These are phyloP conservation scores for Chaetorhynchus papuensis DNA, from an alignment of 2,113 vertebrate genomes.

Conservation along the genomic window DNA sequence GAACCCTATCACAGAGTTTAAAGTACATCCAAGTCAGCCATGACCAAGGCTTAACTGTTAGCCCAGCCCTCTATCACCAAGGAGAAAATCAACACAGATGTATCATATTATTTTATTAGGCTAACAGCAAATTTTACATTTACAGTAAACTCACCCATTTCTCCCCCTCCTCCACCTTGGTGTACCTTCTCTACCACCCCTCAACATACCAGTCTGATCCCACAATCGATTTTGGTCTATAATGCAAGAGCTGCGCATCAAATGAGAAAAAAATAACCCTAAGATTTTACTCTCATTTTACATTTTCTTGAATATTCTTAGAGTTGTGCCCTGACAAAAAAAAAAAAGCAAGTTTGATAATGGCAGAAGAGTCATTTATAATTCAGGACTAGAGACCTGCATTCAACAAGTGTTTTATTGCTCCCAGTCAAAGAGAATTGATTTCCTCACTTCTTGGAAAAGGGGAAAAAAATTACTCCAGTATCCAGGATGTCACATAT, in stretches of 20 bases:
- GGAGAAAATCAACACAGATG: constrained; percentile 55
- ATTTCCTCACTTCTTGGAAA: constrained; percentile 56
- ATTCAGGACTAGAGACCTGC: not conserved
- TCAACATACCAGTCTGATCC: not conserved
- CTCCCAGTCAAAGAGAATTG: not conserved
- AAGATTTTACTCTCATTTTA: not conserved
- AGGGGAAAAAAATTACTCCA: not conserved
- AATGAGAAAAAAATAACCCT: not conserved
- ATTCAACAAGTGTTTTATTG: constrained; percentile 2
- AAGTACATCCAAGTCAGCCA: constrained; percentile 61
- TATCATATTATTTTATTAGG: not conserved
- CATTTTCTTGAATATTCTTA: not conserved
- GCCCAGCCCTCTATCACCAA: not conserved
- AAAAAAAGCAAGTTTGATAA: not conserved
- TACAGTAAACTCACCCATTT: not conserved
- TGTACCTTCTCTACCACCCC: not conserved
- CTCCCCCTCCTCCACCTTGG: not conserved
- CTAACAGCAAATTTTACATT: not conserved
- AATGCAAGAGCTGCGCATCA: not conserved
- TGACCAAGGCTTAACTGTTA: constrained; percentile 51
- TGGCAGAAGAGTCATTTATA: not conserved
- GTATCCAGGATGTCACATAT: constrained; percentile 8
- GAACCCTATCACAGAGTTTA: constrained; percentile 58
- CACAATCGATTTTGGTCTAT: not conserved
- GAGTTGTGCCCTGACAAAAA: not conserved